Conservation (phyloP, 2,797 vertebrate genomes). For the Eupleurogrammus muticus region DNA sequence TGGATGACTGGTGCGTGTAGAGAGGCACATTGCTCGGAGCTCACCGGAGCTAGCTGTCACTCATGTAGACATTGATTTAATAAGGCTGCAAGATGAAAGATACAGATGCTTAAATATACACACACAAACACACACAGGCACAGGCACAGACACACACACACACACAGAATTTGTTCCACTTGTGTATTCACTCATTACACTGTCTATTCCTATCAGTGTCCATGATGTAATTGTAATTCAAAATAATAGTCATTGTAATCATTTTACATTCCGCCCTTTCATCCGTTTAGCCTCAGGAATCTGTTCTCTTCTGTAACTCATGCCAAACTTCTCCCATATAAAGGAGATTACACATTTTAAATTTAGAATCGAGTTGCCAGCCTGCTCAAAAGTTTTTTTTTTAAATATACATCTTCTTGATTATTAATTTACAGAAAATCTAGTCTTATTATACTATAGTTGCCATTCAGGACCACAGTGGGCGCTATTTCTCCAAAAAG, state of each 20-base stretch:
- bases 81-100: conserved; percentile 71
- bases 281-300: conserved; percentile 33
- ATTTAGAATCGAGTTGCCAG: neutral
- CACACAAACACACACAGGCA: conserved; percentile 12
- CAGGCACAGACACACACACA: conserved; percentile 11
- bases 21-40: conserved; percentile 71
- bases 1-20: conserved; percentile 51
- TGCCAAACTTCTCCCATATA: conserved; percentile 2
- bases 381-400: neutral
- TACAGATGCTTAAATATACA: conserved; percentile 37
- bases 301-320: conserved; percentile 7
- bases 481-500: neutral
- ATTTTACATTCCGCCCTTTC: conserved; percentile 40
- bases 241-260: conserved; percentile 56
- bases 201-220: conserved; percentile 62
- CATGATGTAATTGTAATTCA: conserved; percentile 50
- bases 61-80: conserved; percentile 69
- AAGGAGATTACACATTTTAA: neutral
- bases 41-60: conserved; percentile 73
- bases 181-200: conserved; percentile 51
- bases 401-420: neutral
- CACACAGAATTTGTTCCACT: conserved; percentile 55
- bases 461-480: neutral
- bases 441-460: neutral
- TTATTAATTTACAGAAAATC: no score